These are phyloP conservation scores for Erannis defoliaria DNA, from an alignment of 2,888 invertebrate genomes.

Conservation along the genomic window DNA sequence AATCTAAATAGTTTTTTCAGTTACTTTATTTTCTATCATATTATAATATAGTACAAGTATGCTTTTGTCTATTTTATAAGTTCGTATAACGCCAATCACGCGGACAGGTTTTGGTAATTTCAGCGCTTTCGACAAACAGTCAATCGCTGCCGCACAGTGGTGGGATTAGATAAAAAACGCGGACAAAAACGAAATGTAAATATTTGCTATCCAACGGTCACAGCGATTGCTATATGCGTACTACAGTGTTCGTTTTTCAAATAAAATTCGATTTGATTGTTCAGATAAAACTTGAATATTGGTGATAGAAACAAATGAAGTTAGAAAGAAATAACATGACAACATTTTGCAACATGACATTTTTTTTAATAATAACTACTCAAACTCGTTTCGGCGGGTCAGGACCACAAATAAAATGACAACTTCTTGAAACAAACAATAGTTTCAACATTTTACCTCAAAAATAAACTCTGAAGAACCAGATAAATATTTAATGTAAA, in stretches of 20 bases:
- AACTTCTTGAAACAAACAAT: too few species aligned
- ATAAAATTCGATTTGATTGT: slow-evolving; percentile 6
- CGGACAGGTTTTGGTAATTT: slow-evolving; percentile 46
- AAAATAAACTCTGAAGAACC: too few species aligned
- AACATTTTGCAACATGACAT: too few species aligned
- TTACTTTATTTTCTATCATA: slow-evolving; percentile 2
- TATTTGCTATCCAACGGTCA: slow-evolving; percentile 37
- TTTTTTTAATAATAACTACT: too few species aligned
- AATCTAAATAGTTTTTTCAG: neutral
- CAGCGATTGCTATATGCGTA: slow-evolving; percentile 30
- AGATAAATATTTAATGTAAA: too few species aligned
- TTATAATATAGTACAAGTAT: neutral
- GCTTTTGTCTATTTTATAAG: slow-evolving; percentile 9
- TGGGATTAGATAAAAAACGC: slow-evolving; percentile 41
- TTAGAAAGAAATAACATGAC: neutral
- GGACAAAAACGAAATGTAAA: slow-evolving; percentile 39
- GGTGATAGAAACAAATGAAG: neutral
- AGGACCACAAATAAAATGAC: too few species aligned
- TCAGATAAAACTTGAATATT: neutral
- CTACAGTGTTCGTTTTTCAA: neutral
- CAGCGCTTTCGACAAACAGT: slow-evolving; percentile 47
- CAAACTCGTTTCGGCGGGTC: too few species aligned
- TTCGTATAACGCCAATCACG: slow-evolving; percentile 41
- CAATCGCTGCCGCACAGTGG: slow-evolving; percentile 45
- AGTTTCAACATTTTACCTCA: too few species aligned